Evolutionary conservation across 2,888 invertebrate genomes (phyloP).

Genomic region (Mongoloraphidia duomilia): DNA sequence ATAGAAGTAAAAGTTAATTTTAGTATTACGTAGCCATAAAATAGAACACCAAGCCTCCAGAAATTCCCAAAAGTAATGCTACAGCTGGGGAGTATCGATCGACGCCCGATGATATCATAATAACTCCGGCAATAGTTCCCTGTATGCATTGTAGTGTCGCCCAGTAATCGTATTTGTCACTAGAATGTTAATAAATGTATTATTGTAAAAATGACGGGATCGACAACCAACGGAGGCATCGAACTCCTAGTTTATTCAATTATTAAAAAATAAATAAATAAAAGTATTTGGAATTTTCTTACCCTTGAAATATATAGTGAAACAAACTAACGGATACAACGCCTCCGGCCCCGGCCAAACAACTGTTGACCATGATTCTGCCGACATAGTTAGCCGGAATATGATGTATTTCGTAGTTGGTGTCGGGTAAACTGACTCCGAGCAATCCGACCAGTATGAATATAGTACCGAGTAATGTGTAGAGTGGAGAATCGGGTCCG

Average conservation of each 20-base stretch:
- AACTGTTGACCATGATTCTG: slow-evolving; percentile 14
- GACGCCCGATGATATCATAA: slow-evolving; percentile 23
- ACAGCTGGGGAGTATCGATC: slow-evolving; percentile 21
- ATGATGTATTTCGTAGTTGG: slow-evolving; percentile 5
- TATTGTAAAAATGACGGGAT: slow-evolving; percentile 17
- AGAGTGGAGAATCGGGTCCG: slow-evolving; percentile 21
- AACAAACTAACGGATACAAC: not conserved
- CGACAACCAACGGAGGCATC: slow-evolving; percentile 15
- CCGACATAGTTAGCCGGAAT: not conserved
- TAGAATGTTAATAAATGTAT: slow-evolving; percentile 18
- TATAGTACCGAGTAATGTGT: slow-evolving; percentile 23
- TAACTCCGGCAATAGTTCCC: slow-evolving; percentile 24
- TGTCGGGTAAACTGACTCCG: slow-evolving; percentile 14
- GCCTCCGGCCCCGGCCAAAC: slow-evolving; percentile 14
- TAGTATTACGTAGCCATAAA: slow-evolving; percentile 12
- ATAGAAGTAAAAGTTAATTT: too few species aligned
- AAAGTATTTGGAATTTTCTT: slow-evolving; percentile 15
- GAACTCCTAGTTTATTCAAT: too few species aligned
- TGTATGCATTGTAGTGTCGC: slow-evolving; percentile 25
- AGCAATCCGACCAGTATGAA: slow-evolving; percentile 24
- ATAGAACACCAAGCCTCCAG: slow-evolving; percentile 19
- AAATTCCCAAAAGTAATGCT: slow-evolving; percentile 17
- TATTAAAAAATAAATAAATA: too few species aligned
- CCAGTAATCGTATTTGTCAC: slow-evolving; percentile 24
- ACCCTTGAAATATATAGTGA: slow-evolving; percentile 1